Base-by-base conservation (phyloP, 2,797 vertebrate genomes). In the Melanotaenia trifasciata region DNA sequence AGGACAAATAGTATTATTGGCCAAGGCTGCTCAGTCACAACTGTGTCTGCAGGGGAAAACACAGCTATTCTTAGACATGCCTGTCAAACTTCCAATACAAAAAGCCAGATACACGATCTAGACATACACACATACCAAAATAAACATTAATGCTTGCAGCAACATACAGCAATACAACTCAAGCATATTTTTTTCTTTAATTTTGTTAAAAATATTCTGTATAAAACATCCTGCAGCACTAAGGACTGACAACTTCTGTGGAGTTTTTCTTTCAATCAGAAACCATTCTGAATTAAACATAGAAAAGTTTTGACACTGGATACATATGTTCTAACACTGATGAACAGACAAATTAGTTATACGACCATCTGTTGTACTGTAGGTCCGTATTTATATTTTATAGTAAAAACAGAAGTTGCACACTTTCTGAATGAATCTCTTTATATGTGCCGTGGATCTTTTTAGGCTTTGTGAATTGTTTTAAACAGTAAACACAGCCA, bases 1-100 rank as follows among this genome's bases (percentile, higher is more conserved):
- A 86, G 73, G 85, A 86, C 71, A 87, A 84, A 83, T 54, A 74
- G 53, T 30, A 73, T 63, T 78, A 80, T 88, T 78, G 81, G 80
- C 78, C 74, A 85, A 64, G 63, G 73, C 67, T 68, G 80, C 72
- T 77, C 80, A 74, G 67, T 76, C 83, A 84, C 74, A 82, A 78
- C 62, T 76, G 57, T 70, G 87, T 81, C 85, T 84, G 80, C 67
- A 82, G 77, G 79, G 64, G 50, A 40, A 77, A 73, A 68, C 10
- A 33, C 38, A 24, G 65, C 81, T 92, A 89, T 91, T 83, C 72
- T 88, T 85, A 78, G 74, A 83, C 43, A 3, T 67, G 72, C 76
- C 43, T 72, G 32, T 76, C 53, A 57, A 76, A 72, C 57, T 51
- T 65, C 58, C 45, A 9, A 50, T 20, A 50, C 9, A 50, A 50